Evolutionary conservation across 2,797 vertebrate genomes (phyloP).

Genomic region (Tiaroga cobitis): DNA sequence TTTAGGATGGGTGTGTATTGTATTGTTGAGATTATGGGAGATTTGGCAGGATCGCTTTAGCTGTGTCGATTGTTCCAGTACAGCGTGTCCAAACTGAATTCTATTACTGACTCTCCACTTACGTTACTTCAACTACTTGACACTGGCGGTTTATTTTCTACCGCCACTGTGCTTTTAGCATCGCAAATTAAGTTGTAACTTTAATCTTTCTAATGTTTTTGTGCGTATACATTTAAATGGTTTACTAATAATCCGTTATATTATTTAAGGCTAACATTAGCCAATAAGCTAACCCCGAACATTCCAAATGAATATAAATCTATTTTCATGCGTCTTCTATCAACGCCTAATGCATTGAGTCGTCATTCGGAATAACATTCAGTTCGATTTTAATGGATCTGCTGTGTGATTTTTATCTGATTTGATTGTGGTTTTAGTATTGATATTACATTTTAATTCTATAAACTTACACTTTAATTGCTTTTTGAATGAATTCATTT

Average conservation of each 20-base stretch:
- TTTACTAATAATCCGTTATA: too few species aligned
- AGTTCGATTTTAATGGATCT: neutral
- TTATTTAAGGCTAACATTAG: slow-evolving; percentile 17
- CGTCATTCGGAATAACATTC: neutral
- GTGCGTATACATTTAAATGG: neutral
- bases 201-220: neutral
- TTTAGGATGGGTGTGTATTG: neutral
- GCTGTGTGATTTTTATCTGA: neutral
- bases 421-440: neutral
- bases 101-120: neutral
- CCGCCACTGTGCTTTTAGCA: neutral
- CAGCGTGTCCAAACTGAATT: slow-evolving; percentile 42
- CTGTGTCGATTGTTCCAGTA: slow-evolving; percentile 45
- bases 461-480: neutral
- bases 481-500: neutral
- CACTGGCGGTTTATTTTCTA: neutral
- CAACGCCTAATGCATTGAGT: neutral
- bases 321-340: neutral
- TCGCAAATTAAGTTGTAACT: neutral
- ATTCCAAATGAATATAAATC: neutral
- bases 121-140: neutral
- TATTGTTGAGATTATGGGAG: neutral
- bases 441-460: too few species aligned
- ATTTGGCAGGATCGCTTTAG: slow-evolving; percentile 11
- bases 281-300: slow-evolving; percentile 4